Evolutionary conservation across 2,888 invertebrate genomes (phyloP), one percentile per base, ranked within the genome.

Genomic region (Auanema sp.): DNA sequence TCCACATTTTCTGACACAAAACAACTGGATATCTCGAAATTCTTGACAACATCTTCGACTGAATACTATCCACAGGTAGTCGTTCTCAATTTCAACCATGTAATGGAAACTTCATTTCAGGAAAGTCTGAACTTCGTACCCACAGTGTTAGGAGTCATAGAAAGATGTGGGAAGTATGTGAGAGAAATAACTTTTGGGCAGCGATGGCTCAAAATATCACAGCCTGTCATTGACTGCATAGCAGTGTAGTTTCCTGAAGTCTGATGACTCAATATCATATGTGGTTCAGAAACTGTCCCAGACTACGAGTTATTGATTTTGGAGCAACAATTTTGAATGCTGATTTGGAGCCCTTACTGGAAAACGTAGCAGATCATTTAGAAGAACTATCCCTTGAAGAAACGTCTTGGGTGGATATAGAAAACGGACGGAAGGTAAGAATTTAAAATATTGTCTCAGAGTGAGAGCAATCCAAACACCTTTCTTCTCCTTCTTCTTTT

Each of bases 191-290:
- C 69, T 14, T 77, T 81, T 44, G 80, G 78, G 8, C 57, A 60
- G n/a, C 44, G 71, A 50, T 79, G 79, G 79, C 58, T 70, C 33
- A 62, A 64, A 49, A 72, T 81, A 24, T 57, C 71, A 8, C 77
- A 74, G 58, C 50, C 68, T 10, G 68, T 81, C 51, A 50, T 79
- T 16, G 72, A 77, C 50, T 56, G 63, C 23, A 65, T 79, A 10
- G 63, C 69, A 18, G 18, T 54, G 77, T 80, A 52, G 55, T 23
- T 52, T 21, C 8, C 3, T 5, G 5, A 52, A 4, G 52, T 16
- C 6, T 52, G 24, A 23, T 52, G 23, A n/a, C n/a, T 10, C 33
- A n/a, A n/a, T n/a, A n/a, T n/a, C n/a, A n/a, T n/a, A n/a, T n/a
- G 21, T 11, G 12, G 49, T 69, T 55, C 58, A 71, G 71, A 10